Percentiles rank a stretch among this genome's conserved stretches.
Conservation (phyloP, 2,888 invertebrate genomes). For the Euphydryas editha region DNA sequence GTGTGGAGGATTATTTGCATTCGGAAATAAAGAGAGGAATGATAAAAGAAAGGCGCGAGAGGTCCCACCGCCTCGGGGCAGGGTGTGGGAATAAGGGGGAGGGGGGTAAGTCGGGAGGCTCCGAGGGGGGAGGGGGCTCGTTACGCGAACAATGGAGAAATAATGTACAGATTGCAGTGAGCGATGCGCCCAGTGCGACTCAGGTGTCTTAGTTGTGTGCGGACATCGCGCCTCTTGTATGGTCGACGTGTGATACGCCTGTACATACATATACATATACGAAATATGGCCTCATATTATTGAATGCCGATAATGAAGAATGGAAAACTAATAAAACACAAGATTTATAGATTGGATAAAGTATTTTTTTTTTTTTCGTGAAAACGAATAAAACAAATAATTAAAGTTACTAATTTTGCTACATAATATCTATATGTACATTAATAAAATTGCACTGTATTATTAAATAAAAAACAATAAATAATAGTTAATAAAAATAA, state of each 20-base stretch:
- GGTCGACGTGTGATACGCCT: constrained; percentile 13
- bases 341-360: not conserved
- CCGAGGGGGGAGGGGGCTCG: constrained; percentile 72
- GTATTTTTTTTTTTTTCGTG: not conserved
- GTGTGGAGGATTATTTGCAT: constrained; percentile 85
- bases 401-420: no score
- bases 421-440: no score
- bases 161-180: constrained; percentile 85
- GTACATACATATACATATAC: constrained; percentile 8
- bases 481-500: no score
- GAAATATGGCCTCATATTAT: not conserved
- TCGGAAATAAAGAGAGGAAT: constrained; percentile 84
- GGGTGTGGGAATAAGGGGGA: constrained; percentile 75
- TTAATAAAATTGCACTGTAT: no score
- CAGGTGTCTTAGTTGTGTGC: constrained; percentile 77
- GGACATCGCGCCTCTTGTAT: constrained; percentile 65
- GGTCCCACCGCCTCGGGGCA: constrained; percentile 81
- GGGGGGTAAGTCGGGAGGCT: constrained; percentile 55
- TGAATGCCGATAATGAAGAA: not conserved
- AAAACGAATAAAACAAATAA: no score
- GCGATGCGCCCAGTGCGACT: constrained; percentile 82
- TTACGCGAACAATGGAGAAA: constrained; percentile 84
- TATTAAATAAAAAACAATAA: no score
- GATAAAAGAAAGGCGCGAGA: constrained; percentile 84
- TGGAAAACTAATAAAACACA: not conserved